A percentile compares a stretch with the other conserved stretches of the same genome.
phyloP scores from a whole-genome alignment of 2,113 vertebrate species.

The Fulica atra region DNA sequence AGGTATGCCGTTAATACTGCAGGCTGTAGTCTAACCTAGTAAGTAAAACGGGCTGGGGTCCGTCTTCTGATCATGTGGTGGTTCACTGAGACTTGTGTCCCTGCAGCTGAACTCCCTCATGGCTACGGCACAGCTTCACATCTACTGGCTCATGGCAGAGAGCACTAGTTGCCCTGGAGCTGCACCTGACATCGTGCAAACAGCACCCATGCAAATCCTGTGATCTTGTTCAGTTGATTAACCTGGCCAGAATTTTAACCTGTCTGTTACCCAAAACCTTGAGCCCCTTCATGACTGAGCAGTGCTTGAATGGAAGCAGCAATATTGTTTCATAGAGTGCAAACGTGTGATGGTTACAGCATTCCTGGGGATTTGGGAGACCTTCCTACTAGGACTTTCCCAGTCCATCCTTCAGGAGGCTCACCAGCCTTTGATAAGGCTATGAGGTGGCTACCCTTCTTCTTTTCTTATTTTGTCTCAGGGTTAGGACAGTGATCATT shows the following conservation, averaged over 20 bases:
- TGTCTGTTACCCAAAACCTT: background rate
- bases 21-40: background rate
- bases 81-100: background rate
- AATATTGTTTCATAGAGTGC: background rate
- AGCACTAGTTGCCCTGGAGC: background rate
- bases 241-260: background rate
- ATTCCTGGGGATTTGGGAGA: background rate
- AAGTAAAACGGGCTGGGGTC: background rate
- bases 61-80: background rate
- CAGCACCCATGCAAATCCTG: background rate
- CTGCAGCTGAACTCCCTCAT: background rate
- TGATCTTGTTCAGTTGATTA: background rate
- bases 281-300: background rate
- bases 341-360: background rate
- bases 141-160: accelerated
- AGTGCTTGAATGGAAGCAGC: background rate
- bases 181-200: background rate
- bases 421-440: background rate
- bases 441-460: background rate
- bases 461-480: background rate
- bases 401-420: background rate
- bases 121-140: accelerated
- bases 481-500: background rate
- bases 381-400: background rate
- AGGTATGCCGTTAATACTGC: background rate